Percentiles rank a stretch among this genome's conserved stretches.
Evolutionary conservation across 2,888 invertebrate genomes (phyloP).

Genomic region (Congeria kusceri): DNA sequence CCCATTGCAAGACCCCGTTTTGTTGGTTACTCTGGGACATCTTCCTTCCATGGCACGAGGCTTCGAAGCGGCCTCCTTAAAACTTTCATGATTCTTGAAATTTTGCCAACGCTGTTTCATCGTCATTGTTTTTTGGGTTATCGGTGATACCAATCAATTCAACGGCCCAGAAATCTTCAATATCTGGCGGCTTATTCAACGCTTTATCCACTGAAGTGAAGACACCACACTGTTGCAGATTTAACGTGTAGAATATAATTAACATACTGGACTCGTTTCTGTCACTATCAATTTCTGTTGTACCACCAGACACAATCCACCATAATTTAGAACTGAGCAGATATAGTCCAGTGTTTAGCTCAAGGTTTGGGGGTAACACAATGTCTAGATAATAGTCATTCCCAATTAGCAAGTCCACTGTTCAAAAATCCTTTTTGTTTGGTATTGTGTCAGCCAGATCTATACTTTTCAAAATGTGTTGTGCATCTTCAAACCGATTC

Average conservation of each 20-base stretch:
- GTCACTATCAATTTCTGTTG: background rate
- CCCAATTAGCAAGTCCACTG: constrained; percentile 21
- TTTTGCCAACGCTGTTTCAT: no score
- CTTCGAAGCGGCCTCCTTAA: no score
- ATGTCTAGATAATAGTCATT: constrained; percentile 42
- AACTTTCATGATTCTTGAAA: no score
- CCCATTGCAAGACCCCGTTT: no score
- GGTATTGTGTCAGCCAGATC: constrained; percentile 29
- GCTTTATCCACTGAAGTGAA: background rate
- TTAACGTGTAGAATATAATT: constrained; percentile 9
- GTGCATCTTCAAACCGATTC: background rate
- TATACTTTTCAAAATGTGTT: constrained; percentile 12
- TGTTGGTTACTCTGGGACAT: no score
- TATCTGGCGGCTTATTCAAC: constrained; percentile 7
- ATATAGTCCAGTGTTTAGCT: constrained; percentile 32
- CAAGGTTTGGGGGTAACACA: constrained; percentile 20
- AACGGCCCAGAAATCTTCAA: constrained; percentile 33
- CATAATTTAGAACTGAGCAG: constrained; percentile 32
- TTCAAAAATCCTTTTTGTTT: constrained; percentile 7
- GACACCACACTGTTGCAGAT: background rate
- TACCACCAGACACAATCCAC: constrained; percentile 29
- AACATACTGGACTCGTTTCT: constrained; percentile 14
- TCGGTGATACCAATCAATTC: constrained; percentile 31
- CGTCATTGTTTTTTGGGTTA: constrained; percentile 3
- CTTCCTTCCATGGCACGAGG: no score